Base-by-base conservation (phyloP, 2,797 vertebrate species). In the Crenuchus spilurus region DNA sequence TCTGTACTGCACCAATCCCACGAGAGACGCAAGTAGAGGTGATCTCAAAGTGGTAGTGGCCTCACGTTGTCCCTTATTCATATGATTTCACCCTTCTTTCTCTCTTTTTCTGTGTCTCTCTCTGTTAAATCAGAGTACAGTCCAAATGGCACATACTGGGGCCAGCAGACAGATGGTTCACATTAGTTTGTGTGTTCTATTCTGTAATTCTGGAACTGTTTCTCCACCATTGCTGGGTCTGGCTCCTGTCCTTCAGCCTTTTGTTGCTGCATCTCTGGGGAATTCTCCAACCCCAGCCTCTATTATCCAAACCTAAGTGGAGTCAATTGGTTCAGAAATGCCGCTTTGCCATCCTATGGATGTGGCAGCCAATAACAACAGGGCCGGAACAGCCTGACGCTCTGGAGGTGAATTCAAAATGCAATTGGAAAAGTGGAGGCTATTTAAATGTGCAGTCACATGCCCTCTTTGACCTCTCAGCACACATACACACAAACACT, bases 141-240 rank as follows among this genome's bases (percentile, higher is more conserved):
- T 18, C 6, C 18, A 31, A 44, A 41, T 26, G 41, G 49, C 62
- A 44, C 44, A 44, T 71, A 48, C 8, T 24, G 35, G 5, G 55
- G 35, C 64, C 33, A 57, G 49, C 11, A 16, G 26, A 67, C 68
- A 76, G 46, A 80, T 76, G 73, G 57, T 72, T 69, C 57, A 68
- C 37, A 58, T 72, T 76, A 80, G 39, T 73, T 37, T 44, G 51
- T 46, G 52, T 52, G 54, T 74, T 58, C 60, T 42, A 31, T 51
- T 39, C 76, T 74, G 42, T 58, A 70, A 65, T 74, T 78, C 55
- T 64, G 67, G 65, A 63, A 49, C 44, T 33, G 61, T 51, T 77
- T 44, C 31, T 20, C 30, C 44, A 54, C 49, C 51, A 51, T 71
- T 37, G 28, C 41, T 66, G 44, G 30, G 42, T 52, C 63, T 65